Percentiles rank a stretch among this genome's conserved stretches.
These are phyloP conservation scores for Hedya salicella DNA, from an alignment of 2,888 invertebrate species.

Conservation along the genomic window DNA sequence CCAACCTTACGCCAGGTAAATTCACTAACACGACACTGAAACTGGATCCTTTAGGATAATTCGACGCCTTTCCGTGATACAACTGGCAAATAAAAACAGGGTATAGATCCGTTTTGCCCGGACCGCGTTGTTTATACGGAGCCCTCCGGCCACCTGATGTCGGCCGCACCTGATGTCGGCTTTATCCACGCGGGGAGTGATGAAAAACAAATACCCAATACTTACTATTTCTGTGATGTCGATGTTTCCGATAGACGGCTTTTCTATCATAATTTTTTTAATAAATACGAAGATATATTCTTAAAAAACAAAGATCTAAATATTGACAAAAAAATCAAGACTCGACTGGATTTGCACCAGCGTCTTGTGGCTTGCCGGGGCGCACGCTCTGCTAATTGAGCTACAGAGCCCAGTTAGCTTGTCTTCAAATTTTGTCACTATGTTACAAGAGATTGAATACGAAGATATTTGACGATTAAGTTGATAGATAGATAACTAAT, in stretches of 20 bases:
- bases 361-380: too few species aligned
- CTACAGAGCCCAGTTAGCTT: too few species aligned
- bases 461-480: too few species aligned
- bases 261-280: slow-evolving; percentile 13
- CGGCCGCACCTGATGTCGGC: slow-evolving; percentile 53
- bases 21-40: slow-evolving; percentile 2
- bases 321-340: too few species aligned
- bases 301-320: too few species aligned
- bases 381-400: too few species aligned
- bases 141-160: slow-evolving; percentile 51
- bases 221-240: slow-evolving; percentile 30
- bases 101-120: slow-evolving; percentile 40
- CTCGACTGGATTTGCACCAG: too few species aligned
- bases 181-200: slow-evolving; percentile 47
- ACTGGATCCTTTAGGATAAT: slow-evolving; percentile 5
- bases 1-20: slow-evolving; percentile 5
- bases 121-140: slow-evolving; percentile 44
- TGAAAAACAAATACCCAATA: slow-evolving; percentile 52
- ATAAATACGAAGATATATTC: background rate
- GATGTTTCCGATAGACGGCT: background rate
- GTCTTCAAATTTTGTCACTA: too few species aligned
- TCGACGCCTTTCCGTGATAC: slow-evolving; percentile 18
- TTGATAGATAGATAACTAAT: too few species aligned
- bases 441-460: too few species aligned
- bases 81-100: slow-evolving; percentile 34